These are phyloP conservation scores for Bursaphelenchus okinawaensis DNA, from an alignment of 2,888 invertebrate genomes.

Conservation along the genomic window DNA sequence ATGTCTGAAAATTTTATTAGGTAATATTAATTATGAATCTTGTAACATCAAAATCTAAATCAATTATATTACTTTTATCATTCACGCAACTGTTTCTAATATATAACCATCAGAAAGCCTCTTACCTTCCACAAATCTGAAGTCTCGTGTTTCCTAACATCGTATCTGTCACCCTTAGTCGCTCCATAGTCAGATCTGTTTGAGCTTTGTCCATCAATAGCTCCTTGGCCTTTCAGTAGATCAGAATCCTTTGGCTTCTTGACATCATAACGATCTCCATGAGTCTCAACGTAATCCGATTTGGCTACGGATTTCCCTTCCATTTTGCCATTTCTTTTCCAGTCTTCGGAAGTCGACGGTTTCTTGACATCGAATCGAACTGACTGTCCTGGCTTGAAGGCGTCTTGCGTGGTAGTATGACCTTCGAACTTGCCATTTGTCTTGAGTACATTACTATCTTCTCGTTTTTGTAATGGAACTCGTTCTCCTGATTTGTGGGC, in stretches of 20 bases:
- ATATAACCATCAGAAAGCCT: too few relatives aligned
- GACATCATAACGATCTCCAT: conserved; percentile 11
- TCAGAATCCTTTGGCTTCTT: conserved; percentile 35
- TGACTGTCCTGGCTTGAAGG: conserved; percentile 10
- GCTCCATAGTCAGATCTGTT: neutral
- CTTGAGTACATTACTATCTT: conserved; percentile 35
- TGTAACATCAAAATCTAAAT: too few relatives aligned
- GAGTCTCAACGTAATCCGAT: conserved; percentile 4
- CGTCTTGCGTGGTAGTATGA: conserved; percentile 6
- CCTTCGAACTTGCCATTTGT: conserved; percentile 29
- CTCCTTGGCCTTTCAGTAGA: conserved; percentile 32
- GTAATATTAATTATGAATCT: too few relatives aligned
- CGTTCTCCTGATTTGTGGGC: conserved; percentile 28
- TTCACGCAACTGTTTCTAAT: too few relatives aligned
- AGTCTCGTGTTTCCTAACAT: neutral
- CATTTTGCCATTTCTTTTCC: conserved; percentile 22
- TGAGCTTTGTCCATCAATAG: conserved; percentile 22
- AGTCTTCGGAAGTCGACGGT: conserved; percentile 24
- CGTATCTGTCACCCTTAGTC: neutral
- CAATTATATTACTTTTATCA: too few relatives aligned
- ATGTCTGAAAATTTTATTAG: too few relatives aligned
- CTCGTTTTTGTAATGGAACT: conserved; percentile 22
- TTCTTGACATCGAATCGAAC: conserved; percentile 16
- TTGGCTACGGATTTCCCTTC: conserved; percentile 5
- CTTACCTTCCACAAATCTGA: conserved; percentile 5